Base-by-base conservation (phyloP, 2,113 vertebrate genomes). In the Sakesphorus luctuosus region DNA sequence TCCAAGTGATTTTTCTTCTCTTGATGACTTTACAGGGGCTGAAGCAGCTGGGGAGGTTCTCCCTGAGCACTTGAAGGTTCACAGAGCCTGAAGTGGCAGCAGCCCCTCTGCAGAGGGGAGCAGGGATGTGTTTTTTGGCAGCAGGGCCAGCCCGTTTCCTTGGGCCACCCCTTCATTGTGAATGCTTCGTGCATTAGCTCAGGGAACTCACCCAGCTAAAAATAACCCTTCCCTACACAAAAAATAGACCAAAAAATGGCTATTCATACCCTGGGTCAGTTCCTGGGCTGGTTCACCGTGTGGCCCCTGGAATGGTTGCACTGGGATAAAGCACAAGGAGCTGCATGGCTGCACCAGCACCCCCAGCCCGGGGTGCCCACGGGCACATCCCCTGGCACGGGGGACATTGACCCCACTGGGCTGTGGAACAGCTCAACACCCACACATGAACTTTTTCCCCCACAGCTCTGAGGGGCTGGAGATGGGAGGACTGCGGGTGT, bases 141-240 rank as follows among this genome's bases (percentile, higher is more conserved):
- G 93, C 55, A 10, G 91, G 79, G 68, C 61, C 76, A 46, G 72
- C 53, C 76, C 5, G 7, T 58, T 94, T 92, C 94, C 89, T 90
- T 11, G 79, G 93, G 96, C 93, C 79, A 73, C 89, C 94, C 84
- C 76, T 67, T 62, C 87, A 49, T 20, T 58, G 89, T 6, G 87
- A 71, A 84, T 69, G 59, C 80, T 81, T 86, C 3, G 7, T 1
- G 72, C 80, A 49, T 90, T 35, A 87, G 84, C 84, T 94, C 96
- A 93, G 89, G 94, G 96, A 87, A 87, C 61, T 69, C 80, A 46
- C 56, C 87, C 84, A 3, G 81, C 55, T 87, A 84, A 94, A 95
- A 96, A 96, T 91, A 94, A 78, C 89, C 61, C 77, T 87, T 76
- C 80, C 80, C 18, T 23, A 13, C 72, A 56, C 18, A 24, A 38